These are phyloP conservation scores for Dromococcyx pavoninus DNA, from an alignment of 2,797 vertebrate genomes.

Conservation along the genomic window DNA sequence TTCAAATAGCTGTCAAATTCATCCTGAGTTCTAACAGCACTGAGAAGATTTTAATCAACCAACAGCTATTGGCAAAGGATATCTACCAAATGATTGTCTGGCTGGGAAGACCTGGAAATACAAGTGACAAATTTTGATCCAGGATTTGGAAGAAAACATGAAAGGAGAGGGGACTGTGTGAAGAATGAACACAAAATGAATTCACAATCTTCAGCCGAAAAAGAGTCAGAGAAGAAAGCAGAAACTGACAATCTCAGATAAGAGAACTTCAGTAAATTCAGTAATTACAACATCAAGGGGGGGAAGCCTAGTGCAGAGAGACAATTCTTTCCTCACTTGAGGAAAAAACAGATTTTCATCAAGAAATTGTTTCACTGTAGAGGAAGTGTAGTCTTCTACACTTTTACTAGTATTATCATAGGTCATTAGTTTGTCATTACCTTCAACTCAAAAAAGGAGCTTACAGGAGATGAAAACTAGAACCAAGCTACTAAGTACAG, in stretches of 20 bases:
- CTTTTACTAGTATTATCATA: not conserved
- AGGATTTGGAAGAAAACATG: not conserved
- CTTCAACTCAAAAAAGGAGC: not conserved
- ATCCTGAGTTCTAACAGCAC: not conserved
- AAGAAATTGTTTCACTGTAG: not conserved
- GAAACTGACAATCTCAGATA: not conserved
- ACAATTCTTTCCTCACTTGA: not conserved
- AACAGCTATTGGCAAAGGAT: not conserved
- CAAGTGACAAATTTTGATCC: not conserved
- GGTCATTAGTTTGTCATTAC: not conserved
- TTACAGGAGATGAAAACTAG: not conserved
- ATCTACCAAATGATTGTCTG: not conserved
- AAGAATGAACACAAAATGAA: not conserved
- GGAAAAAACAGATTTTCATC: not conserved
- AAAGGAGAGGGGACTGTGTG: not conserved
- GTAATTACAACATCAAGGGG: not conserved
- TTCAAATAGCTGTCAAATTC: not conserved
- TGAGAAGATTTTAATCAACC: not conserved
- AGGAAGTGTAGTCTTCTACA: not conserved
- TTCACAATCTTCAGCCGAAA: not conserved
- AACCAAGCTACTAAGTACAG: not conserved
- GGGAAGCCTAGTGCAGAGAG: not conserved
- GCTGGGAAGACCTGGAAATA: not conserved
- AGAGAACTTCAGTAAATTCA: not conserved
- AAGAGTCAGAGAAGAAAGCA: not conserved